phyloP scores from a whole-genome alignment of 1,140 invertebrate species.

The Bemisia tabaci region DNA sequence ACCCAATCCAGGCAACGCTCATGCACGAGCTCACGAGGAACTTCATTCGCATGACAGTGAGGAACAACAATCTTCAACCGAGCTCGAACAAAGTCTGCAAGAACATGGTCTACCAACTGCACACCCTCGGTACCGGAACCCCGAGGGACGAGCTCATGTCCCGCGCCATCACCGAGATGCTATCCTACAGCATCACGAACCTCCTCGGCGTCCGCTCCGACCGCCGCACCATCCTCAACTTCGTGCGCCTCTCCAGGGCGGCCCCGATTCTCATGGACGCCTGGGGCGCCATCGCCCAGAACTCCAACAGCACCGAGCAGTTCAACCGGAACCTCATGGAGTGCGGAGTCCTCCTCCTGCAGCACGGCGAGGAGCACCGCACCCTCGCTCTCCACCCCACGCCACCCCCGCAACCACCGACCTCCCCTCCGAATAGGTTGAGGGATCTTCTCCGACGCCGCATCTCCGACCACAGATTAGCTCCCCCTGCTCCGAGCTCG shows the following conservation, averaged over 20 bases:
- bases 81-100: not conserved
- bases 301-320: not conserved
- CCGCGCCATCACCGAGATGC: not conserved
- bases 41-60: not conserved
- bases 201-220: not conserved
- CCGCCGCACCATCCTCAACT: not conserved
- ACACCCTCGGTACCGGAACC: not conserved
- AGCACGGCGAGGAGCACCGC: not conserved
- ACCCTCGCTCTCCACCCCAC: too few relatives aligned
- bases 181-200: not conserved
- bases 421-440: too few relatives aligned
- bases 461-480: too few relatives aligned
- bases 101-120: not conserved
- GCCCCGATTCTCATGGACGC: not conserved
- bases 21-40: not conserved
- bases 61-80: not conserved
- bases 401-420: too few relatives aligned
- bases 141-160: not conserved
- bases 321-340: not conserved
- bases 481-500: too few relatives aligned
- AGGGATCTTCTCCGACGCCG: too few relatives aligned
- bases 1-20: not conserved
- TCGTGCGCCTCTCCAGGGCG: not conserved
- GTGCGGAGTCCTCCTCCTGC: not conserved
- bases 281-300: not conserved